Evolutionary conservation across 2,797 vertebrate species (phyloP).

Genomic region (Acrocephalus scirpaceus): DNA sequence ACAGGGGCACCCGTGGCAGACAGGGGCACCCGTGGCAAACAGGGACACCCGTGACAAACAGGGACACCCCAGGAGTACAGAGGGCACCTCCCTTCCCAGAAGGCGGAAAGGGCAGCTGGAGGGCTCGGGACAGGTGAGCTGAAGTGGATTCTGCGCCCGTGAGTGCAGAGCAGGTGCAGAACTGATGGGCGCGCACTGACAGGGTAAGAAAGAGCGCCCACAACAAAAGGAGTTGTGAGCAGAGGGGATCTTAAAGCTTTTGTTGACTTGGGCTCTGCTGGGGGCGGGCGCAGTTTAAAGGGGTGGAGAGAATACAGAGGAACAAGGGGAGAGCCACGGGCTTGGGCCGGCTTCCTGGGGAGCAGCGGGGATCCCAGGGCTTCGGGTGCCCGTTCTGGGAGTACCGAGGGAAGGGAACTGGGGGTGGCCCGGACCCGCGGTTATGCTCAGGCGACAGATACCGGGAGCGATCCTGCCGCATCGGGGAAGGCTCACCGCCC

Average conservation of each 20-base stretch:
- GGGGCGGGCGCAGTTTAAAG: neutral
- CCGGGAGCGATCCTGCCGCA: neutral
- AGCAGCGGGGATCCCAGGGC: neutral
- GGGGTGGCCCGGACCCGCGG: neutral
- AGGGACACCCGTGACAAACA: too few relatives aligned
- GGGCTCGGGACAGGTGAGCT: too few relatives aligned
- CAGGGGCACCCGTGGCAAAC: too few relatives aligned
- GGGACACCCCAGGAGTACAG: too few relatives aligned
- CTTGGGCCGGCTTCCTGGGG: neutral
- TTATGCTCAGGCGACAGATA: neutral
- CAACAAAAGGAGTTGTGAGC: rapidly evolving
- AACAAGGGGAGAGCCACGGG: neutral
- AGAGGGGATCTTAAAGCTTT: neutral
- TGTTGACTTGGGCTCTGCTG: neutral
- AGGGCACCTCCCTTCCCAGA: neutral
- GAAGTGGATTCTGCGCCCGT: neutral
- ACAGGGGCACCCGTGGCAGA: too few relatives aligned
- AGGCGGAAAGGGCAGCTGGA: neutral
- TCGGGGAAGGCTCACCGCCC: neutral
- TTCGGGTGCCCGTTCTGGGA: neutral
- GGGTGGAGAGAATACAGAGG: neutral
- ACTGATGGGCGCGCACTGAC: rapidly evolving
- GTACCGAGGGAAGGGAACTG: neutral
- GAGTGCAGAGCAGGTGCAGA: neutral
- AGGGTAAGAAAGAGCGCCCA: rapidly evolving